A percentile compares a stretch with the other conserved stretches of the same genome.
phyloP scores from a whole-genome alignment of 2,888 invertebrate genomes.

The Ectemnius cavifrons region DNA sequence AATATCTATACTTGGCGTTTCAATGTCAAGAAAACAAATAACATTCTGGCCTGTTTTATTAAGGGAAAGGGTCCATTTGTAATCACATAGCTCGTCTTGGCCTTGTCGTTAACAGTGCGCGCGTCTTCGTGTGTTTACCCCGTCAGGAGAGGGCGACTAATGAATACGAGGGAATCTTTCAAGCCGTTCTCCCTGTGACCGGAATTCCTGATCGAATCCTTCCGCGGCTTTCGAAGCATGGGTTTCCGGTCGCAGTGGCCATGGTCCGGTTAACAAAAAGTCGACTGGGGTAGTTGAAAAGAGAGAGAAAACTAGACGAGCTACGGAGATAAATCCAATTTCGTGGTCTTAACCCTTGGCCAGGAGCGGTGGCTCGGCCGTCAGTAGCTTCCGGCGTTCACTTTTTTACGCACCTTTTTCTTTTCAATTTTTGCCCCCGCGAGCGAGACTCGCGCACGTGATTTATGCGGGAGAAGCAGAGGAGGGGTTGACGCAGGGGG shows the following conservation, averaged over 20 bases:
- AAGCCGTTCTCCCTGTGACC: not conserved
- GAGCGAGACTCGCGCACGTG: slow-evolving; percentile 48
- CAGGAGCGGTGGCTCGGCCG: slow-evolving; percentile 26
- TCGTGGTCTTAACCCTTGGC: slow-evolving; percentile 25
- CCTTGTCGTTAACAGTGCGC: too few relatives aligned
- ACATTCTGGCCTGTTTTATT: too few relatives aligned
- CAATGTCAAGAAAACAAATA: too few relatives aligned
- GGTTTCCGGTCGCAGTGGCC: not conserved
- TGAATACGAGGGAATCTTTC: not conserved
- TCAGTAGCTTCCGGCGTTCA: slow-evolving; percentile 4
- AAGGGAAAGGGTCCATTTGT: too few relatives aligned
- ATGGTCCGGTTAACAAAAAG: slow-evolving; percentile 1
- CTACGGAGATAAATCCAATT: not conserved
- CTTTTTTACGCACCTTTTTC: slow-evolving; percentile 8
- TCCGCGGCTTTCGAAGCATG: not conserved
- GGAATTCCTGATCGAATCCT: slow-evolving; percentile 2
- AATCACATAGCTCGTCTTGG: too few relatives aligned
- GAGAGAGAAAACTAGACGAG: too few relatives aligned
- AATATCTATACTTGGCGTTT: too few relatives aligned
- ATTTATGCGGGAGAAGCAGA: slow-evolving; percentile 50
- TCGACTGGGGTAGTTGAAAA: not conserved
- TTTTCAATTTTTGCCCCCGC: slow-evolving; percentile 35
- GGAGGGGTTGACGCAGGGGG: slow-evolving; percentile 19
- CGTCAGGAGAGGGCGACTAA: too few relatives aligned
- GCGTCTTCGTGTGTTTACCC: too few relatives aligned